Evolutionary conservation across 2,113 vertebrate genomes (phyloP).

Genomic region (Miniopterus natalensis): DNA sequence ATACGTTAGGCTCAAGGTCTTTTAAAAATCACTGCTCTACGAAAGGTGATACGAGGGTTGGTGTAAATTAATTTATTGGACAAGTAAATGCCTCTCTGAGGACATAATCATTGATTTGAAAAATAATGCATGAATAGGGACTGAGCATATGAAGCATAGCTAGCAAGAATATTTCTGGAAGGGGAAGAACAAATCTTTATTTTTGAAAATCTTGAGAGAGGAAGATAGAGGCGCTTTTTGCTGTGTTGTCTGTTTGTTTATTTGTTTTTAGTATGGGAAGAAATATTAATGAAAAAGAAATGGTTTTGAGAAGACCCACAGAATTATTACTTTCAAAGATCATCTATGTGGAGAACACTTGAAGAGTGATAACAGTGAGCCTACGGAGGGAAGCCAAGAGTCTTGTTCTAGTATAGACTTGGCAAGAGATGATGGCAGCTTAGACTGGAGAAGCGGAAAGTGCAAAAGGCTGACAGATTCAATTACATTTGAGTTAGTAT

Average conservation of each 20-base stretch:
- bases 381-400: neutral
- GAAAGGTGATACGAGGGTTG: neutral
- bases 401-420: neutral
- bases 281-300: neutral
- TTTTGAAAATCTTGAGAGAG: neutral
- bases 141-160: neutral
- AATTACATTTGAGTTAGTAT: constrained; percentile 9
- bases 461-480: neutral
- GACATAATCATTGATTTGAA: neutral
- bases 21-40: neutral
- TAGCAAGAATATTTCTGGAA: neutral
- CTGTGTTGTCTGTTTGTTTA: neutral
- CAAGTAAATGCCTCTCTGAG: neutral
- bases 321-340: neutral
- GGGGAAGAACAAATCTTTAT: neutral
- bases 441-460: neutral
- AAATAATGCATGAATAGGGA: neutral
- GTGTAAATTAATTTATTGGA: neutral
- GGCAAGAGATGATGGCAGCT: neutral
- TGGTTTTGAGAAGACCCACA: neutral
- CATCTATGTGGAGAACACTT: neutral
- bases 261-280: neutral
- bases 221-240: neutral
- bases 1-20: neutral
- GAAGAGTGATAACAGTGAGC: neutral